phyloP scores from a whole-genome alignment of 2,888 invertebrate genomes.

The Drosophila mayaguana region DNA sequence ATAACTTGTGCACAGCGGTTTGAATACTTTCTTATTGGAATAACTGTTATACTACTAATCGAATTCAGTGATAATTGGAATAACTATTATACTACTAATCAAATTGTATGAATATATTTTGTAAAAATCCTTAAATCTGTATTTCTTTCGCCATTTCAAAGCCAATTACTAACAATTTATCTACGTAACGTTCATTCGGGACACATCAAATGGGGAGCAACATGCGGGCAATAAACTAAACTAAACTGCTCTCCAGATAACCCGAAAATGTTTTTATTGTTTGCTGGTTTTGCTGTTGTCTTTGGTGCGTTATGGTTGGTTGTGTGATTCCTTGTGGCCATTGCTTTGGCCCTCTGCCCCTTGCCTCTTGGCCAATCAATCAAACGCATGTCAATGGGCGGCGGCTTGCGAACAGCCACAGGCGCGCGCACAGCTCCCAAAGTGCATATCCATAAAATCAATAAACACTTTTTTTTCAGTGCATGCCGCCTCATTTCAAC shows the following conservation, averaged over 20 bases:
- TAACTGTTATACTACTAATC: too few species aligned
- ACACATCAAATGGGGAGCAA: conserved; percentile 20
- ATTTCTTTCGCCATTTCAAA: not conserved
- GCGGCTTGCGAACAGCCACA: not conserved
- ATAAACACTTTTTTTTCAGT: conserved; percentile 33
- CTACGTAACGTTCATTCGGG: conserved; percentile 17
- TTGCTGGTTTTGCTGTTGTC: not conserved
- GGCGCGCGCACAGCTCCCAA: conserved; percentile 6
- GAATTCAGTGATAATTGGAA: too few species aligned
- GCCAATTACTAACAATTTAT: conserved; percentile 32
- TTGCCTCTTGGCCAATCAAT: conserved; percentile 46
- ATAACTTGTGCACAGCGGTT: too few species aligned
- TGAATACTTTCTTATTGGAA: too few species aligned
- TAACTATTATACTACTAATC: not conserved
- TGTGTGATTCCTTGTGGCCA: not conserved
- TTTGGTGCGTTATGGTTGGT: not conserved
- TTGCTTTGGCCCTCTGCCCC: not conserved
- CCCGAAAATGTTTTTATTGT: not conserved
- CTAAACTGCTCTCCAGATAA: conserved; percentile 25
- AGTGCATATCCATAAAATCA: conserved; percentile 51
- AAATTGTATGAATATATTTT: not conserved
- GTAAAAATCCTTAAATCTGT: too few species aligned
- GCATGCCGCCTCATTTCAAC: conserved; percentile 49
- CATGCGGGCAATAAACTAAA: conserved; percentile 18
- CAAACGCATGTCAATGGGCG: conserved; percentile 47